Evolutionary conservation across 2,113 vertebrate genomes (phyloP).

Genomic region (Asarcornis scutulata): DNA sequence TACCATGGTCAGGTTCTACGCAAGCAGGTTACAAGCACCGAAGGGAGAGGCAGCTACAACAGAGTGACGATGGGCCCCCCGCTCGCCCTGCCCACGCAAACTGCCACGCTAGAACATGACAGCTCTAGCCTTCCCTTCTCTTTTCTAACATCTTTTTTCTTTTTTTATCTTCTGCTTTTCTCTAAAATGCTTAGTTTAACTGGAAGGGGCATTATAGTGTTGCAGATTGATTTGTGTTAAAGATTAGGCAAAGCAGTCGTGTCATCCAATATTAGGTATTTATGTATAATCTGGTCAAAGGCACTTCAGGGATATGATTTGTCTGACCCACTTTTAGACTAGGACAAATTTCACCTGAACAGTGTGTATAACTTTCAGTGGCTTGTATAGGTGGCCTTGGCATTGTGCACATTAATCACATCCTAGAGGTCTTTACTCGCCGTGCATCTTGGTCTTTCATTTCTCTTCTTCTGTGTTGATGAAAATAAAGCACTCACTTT

Average conservation of each 20-base stretch:
- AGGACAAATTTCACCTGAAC: background rate
- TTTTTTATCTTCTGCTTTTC: background rate
- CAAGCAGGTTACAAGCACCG: too few species aligned
- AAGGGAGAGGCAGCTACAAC: too few species aligned
- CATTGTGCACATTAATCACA: background rate
- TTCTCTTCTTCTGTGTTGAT: background rate
- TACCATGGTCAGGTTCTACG: too few species aligned
- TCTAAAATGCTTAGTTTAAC: background rate
- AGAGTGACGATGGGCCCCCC: too few species aligned
- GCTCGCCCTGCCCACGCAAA: too few species aligned
- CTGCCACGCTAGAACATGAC: too few species aligned
- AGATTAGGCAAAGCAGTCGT: background rate
- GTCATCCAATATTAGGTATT: background rate
- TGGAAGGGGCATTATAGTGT: background rate
- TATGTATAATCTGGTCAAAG: background rate
- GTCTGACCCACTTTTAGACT: background rate
- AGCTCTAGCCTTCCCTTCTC: background rate
- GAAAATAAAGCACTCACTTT: slow-evolving; percentile 29
- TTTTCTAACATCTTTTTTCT: background rate
- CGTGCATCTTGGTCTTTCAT: background rate
- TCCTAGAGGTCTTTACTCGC: background rate
- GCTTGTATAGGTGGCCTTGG: background rate
- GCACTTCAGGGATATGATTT: background rate
- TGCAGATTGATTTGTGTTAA: background rate
- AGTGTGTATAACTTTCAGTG: background rate